These are phyloP conservation scores for Sterrhoptilus dennistouni DNA, from an alignment of 2,113 vertebrate species.

Conservation along the genomic window DNA sequence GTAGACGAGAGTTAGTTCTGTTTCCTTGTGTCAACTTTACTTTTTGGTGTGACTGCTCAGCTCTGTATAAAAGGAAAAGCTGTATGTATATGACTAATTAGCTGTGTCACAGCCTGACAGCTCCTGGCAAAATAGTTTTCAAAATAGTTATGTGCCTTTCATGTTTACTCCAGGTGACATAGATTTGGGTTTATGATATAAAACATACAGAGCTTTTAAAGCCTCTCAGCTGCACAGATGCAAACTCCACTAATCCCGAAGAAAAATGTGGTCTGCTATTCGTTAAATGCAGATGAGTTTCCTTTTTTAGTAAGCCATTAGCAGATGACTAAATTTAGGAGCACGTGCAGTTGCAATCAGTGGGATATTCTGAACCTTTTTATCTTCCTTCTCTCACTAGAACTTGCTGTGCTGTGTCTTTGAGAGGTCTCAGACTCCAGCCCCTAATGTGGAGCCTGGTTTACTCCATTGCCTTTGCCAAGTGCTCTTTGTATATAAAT, in stretches of 20 bases:
- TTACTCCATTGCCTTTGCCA: not conserved
- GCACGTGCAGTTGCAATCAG: not conserved
- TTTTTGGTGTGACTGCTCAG: not conserved
- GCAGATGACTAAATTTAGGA: conserved; percentile 44
- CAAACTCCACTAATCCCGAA: not conserved
- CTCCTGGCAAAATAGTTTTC: not conserved
- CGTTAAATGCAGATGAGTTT: conserved; percentile 31
- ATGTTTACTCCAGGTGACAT: not conserved
- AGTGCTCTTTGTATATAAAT: not conserved
- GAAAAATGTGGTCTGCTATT: not conserved
- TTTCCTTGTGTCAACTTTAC: not conserved
- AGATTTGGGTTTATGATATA: not conserved
- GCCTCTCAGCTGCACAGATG: not conserved
- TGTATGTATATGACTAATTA: not conserved
- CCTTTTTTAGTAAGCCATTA: conserved; percentile 26
- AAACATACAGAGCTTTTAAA: not conserved
- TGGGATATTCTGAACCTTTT: not conserved
- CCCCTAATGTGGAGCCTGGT: not conserved
- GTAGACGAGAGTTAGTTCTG: not conserved
- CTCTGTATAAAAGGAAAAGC: not conserved
- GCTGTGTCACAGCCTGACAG: not conserved
- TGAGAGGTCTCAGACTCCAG: not conserved
- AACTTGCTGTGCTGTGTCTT: not conserved
- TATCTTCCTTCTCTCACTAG: not conserved
- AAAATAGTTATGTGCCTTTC: not conserved